A percentile compares a stretch with the other conserved stretches of the same genome.
Evolutionary conservation across 1,140 invertebrate genomes (phyloP).

Genomic region (Drosophila sulfurigaster): DNA sequence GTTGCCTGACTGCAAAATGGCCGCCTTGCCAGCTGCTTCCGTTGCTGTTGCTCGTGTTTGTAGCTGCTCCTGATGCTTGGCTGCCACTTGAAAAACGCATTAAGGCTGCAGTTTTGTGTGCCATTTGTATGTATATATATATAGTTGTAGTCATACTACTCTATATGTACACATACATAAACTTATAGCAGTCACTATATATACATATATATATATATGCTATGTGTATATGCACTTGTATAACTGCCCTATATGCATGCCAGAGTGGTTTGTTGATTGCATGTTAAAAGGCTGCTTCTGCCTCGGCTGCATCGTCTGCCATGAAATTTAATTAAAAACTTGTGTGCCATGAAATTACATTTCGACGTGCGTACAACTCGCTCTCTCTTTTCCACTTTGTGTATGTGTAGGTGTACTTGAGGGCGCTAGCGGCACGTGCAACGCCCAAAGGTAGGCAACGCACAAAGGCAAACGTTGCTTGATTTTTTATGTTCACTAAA

Average conservation of each 20-base stretch:
- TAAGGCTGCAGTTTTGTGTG: slow-evolving; percentile 77
- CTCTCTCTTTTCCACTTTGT: slow-evolving; percentile 31
- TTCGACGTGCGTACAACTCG: slow-evolving; percentile 69
- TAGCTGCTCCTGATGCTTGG: slow-evolving; percentile 49
- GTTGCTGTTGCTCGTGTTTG: slow-evolving; percentile 37
- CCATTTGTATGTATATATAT: slow-evolving; percentile 58
- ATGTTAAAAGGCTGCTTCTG: slow-evolving; percentile 75
- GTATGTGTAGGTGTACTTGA: slow-evolving; percentile 29
- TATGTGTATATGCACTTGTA: slow-evolving; percentile 56
- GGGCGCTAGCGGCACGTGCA: slow-evolving; percentile 39
- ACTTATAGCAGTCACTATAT: slow-evolving; percentile 33
- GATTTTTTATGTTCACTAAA: slow-evolving; percentile 53
- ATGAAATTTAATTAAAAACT: slow-evolving; percentile 84
- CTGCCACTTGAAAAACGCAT: slow-evolving; percentile 80
- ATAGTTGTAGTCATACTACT: slow-evolving; percentile 5
- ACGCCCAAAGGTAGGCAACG: slow-evolving; percentile 58
- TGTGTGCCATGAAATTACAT: slow-evolving; percentile 84
- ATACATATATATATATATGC: not conserved
- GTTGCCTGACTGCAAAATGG: slow-evolving; percentile 54
- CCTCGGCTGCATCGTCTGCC: slow-evolving; percentile 64
- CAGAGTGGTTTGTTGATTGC: slow-evolving; percentile 82
- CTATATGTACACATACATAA: slow-evolving; percentile 20
- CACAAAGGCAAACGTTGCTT: slow-evolving; percentile 57
- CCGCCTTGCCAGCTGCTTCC: slow-evolving; percentile 41
- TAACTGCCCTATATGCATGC: slow-evolving; percentile 75